Percentiles rank a stretch among this genome's conserved stretches.
Conservation (phyloP, 2,888 invertebrate genomes). For the Calephelis perditalis region DNA sequence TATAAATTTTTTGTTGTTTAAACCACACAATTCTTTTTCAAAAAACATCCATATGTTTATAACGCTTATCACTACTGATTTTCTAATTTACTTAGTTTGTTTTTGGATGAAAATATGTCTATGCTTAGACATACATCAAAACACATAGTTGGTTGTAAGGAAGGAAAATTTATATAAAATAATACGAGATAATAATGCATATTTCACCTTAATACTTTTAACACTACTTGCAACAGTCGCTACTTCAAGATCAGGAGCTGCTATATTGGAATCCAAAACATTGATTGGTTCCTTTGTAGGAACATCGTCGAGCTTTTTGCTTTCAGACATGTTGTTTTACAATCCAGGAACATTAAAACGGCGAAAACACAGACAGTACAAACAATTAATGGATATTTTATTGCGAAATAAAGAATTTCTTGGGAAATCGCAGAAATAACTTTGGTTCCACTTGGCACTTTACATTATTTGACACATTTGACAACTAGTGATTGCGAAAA, state of each 20-base stretch:
- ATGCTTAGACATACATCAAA: too few relatives aligned
- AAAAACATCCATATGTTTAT: constrained; percentile 9
- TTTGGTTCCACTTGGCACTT: constrained; percentile 54
- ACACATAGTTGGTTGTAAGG: not conserved
- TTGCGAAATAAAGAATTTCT: constrained; percentile 8
- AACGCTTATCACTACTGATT: not conserved
- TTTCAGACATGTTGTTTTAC: constrained; percentile 62
- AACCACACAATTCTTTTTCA: too few relatives aligned
- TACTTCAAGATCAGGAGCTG: constrained; percentile 50
- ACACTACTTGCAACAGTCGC: constrained; percentile 56
- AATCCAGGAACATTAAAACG: constrained; percentile 57
- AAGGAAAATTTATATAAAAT: constrained; percentile 6
- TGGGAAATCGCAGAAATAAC: constrained; percentile 26
- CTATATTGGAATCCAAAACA: constrained; percentile 52
- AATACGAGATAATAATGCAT: not conserved
- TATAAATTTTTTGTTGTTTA: too few relatives aligned
- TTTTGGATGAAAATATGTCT: too few relatives aligned
- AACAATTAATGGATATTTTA: constrained; percentile 1
- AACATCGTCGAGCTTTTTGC: constrained; percentile 57
- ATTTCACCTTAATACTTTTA: constrained; percentile 54
- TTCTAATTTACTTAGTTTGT: too few relatives aligned
- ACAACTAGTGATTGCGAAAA: too few relatives aligned
- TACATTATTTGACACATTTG: constrained; percentile 32
- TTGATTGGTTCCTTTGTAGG: constrained; percentile 53
- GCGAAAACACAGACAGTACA: constrained; percentile 17